Conservation (phyloP, 2,113 vertebrate species). For the Cephalopterus ornatus region DNA sequence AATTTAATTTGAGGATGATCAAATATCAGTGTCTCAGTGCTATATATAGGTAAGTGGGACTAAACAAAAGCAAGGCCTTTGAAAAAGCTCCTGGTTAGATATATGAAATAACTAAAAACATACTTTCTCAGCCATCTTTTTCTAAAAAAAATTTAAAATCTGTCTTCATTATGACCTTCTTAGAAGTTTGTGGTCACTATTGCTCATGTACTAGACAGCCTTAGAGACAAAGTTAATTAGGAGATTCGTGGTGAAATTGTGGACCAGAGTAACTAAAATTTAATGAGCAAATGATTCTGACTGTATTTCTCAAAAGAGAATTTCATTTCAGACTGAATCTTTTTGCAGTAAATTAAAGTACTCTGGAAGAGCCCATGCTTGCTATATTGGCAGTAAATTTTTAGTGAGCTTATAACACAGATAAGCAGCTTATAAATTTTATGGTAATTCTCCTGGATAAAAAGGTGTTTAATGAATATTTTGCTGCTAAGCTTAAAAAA, state of each 20-base stretch:
- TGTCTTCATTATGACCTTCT: not conserved
- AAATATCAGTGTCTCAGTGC: not conserved
- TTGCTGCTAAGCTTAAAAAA: not conserved
- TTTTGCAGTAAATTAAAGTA: not conserved
- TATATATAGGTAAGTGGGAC: not conserved
- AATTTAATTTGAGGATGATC: not conserved
- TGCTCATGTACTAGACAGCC: not conserved
- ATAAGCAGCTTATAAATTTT: not conserved
- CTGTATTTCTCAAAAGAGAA: not conserved
- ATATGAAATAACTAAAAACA: not conserved
- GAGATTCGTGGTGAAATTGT: not conserved
- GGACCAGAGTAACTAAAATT: not conserved
- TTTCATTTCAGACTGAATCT: not conserved
- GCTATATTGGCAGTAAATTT: not conserved
- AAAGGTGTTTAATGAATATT: not conserved
- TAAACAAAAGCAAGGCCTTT: not conserved
- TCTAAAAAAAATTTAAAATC: not conserved
- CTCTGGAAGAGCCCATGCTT: not conserved
- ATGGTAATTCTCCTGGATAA: not conserved
- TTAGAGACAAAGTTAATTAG: not conserved
- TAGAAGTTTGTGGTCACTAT: not conserved
- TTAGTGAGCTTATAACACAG: not conserved
- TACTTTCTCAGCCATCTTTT: not conserved
- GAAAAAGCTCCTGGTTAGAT: not conserved
- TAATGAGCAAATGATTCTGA: too few relatives aligned